These are phyloP conservation scores for Schrankia costaestrigalis DNA, from an alignment of 2,888 invertebrate genomes.

Conservation along the genomic window DNA sequence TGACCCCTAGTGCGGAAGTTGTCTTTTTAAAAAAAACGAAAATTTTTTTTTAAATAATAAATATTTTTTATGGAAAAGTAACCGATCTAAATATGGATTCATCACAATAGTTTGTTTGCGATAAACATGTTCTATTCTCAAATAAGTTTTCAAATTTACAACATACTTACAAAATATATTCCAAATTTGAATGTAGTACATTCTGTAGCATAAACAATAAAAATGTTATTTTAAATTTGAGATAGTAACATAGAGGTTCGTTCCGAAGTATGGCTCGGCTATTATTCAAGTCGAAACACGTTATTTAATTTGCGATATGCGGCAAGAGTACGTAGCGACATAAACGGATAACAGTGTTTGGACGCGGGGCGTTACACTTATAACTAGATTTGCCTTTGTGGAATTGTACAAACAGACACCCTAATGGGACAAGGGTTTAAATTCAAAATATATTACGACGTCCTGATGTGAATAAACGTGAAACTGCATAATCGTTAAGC, in stretches of 20 bases:
- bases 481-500: conserved; percentile 43
- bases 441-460: conserved; percentile 60
- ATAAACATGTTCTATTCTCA: no score
- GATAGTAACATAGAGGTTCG: conserved; percentile 41
- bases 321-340: conserved; percentile 61
- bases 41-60: no score
- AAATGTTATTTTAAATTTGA: conserved; percentile 50
- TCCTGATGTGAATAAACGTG: conserved; percentile 44
- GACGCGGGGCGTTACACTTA: conserved; percentile 58
- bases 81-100: no score
- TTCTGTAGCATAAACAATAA: conserved; percentile 27
- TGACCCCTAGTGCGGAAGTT: no score
- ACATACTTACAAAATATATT: conserved; percentile 6
- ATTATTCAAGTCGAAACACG: conserved; percentile 65
- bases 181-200: conserved; percentile 24
- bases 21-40: no score
- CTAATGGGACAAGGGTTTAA: conserved; percentile 66
- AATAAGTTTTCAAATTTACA: no score
- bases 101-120: no score
- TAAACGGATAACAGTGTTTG: conserved; percentile 65
- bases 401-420: conserved; percentile 60
- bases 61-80: no score
- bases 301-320: conserved; percentile 75
- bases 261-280: conserved; percentile 33
- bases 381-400: conserved; percentile 74